Evolutionary conservation across 2,797 vertebrate species (phyloP).

Genomic region (Ctenopoma kingsleyae): DNA sequence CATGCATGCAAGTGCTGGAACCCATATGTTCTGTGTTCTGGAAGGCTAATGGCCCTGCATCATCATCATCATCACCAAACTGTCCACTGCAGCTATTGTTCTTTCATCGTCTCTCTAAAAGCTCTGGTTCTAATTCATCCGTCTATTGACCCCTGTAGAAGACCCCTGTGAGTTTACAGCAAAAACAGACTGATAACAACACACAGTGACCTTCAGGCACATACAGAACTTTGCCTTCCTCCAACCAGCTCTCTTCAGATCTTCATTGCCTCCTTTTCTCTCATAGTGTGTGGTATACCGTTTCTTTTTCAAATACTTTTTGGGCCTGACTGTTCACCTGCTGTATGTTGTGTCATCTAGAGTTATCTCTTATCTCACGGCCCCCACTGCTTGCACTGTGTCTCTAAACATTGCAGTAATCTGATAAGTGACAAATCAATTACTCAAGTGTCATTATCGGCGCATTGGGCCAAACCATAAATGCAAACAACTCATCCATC

Average conservation of each 20-base stretch:
- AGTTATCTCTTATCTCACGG: background rate
- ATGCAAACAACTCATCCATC: constrained; percentile 42
- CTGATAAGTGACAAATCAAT: constrained; percentile 75
- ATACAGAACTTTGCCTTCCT: too few relatives aligned
- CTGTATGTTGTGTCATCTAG: background rate
- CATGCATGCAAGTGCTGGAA: constrained; percentile 31
- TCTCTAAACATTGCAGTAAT: constrained; percentile 55
- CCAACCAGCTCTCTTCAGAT: too few relatives aligned
- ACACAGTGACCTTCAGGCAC: too few relatives aligned
- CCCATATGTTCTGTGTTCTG: constrained; percentile 78
- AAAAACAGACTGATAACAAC: too few relatives aligned
- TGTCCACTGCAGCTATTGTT: too few relatives aligned
- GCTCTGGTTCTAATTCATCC: too few relatives aligned
- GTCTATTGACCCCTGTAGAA: too few relatives aligned
- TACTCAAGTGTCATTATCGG: constrained; percentile 67
- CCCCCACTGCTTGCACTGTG: background rate
- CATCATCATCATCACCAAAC: background rate
- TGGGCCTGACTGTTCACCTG: background rate
- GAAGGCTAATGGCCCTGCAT: constrained; percentile 71
- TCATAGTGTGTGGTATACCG: too few relatives aligned
- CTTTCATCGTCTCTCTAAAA: too few relatives aligned
- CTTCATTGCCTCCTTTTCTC: too few relatives aligned
- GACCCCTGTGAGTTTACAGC: too few relatives aligned
- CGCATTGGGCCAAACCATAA: constrained; percentile 29
- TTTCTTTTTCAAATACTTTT: too few relatives aligned